A percentile compares a stretch with the other conserved stretches of the same genome.
phyloP scores from a whole-genome alignment of 2,113 vertebrate genomes.

The Alosa alosa region DNA sequence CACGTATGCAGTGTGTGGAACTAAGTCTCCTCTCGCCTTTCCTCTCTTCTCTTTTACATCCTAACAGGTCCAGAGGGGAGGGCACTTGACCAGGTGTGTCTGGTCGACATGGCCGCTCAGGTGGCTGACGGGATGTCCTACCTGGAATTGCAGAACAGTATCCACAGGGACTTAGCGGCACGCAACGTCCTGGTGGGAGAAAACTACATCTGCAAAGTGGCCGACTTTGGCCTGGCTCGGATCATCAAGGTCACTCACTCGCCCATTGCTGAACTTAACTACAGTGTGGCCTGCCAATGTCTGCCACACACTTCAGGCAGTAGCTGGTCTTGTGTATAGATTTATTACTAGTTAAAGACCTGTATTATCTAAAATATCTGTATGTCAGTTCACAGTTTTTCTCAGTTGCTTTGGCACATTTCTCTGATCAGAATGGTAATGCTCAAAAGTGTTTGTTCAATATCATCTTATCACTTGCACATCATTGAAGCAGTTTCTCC shows the following conservation, averaged over 20 bases:
- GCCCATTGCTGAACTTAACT: not conserved
- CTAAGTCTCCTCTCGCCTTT: not conserved
- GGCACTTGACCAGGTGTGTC: slow-evolving; percentile 46
- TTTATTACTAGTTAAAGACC: not conserved
- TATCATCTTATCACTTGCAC: too few relatives aligned
- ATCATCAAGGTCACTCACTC: slow-evolving; percentile 72
- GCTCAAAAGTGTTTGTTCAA: too few relatives aligned
- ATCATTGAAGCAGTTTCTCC: too few relatives aligned
- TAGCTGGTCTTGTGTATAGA: not conserved
- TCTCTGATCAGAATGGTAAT: too few relatives aligned
- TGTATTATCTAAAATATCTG: too few relatives aligned
- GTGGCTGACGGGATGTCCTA: slow-evolving; percentile 82
- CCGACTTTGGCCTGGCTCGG: slow-evolving; percentile 83
- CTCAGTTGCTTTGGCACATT: too few relatives aligned
- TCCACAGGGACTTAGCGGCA: slow-evolving; percentile 82
- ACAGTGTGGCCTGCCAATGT: not conserved
- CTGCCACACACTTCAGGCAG: not conserved
- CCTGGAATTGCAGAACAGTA: slow-evolving; percentile 76
- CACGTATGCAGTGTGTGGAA: not conserved
- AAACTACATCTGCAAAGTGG: slow-evolving; percentile 80
- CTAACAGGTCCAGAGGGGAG: slow-evolving; percentile 64
- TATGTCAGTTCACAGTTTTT: too few relatives aligned
- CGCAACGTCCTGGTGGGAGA: slow-evolving; percentile 81
- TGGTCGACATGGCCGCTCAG: slow-evolving; percentile 74
- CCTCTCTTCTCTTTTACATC: not conserved